These are phyloP conservation scores for Cardiocondyla obscurior DNA, from an alignment of 1,140 invertebrate genomes.

Conservation along the genomic window DNA sequence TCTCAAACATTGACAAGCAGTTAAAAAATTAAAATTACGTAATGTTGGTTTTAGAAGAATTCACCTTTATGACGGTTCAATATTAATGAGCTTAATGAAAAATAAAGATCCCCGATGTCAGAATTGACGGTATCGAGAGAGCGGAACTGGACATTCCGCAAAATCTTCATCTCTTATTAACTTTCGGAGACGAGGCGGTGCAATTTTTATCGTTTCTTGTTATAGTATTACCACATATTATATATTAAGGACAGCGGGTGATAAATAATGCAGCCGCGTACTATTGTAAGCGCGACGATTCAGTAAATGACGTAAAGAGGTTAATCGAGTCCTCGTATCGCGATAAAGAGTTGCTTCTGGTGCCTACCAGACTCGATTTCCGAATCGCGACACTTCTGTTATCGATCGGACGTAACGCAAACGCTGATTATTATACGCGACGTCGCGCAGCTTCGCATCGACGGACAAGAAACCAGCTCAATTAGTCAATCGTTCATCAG, in stretches of 20 bases:
- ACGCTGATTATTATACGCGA: conserved; percentile 19
- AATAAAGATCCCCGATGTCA: conserved; percentile 26
- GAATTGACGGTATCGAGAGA: conserved; percentile 16
- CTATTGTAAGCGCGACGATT: conserved; percentile 47
- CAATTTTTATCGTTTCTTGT: conserved; percentile 39
- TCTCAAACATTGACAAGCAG: conserved; percentile 22
- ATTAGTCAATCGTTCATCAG: neutral
- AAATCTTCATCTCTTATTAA: conserved; percentile 45
- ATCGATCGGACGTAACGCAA: conserved; percentile 4
- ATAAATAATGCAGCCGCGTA: conserved; percentile 42
- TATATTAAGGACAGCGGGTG: conserved; percentile 27
- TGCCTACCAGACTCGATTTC: conserved; percentile 47
- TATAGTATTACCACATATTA: conserved; percentile 47
- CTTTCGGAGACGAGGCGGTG: neutral
- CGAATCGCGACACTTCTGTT: conserved; percentile 24
- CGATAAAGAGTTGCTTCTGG: conserved; percentile 28
- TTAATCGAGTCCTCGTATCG: conserved; percentile 53
- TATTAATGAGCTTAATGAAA: conserved; percentile 26
- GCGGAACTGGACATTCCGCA: neutral
- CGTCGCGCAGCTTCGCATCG: too few relatives aligned
- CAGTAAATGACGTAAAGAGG: conserved; percentile 49
- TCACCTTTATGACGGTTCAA: conserved; percentile 9
- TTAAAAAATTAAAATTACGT: conserved; percentile 32
- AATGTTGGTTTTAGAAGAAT: conserved; percentile 12
- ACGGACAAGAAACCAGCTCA: neutral